phyloP scores from a whole-genome alignment of 1,140 invertebrate genomes.

The Trissolcus basalis region DNA sequence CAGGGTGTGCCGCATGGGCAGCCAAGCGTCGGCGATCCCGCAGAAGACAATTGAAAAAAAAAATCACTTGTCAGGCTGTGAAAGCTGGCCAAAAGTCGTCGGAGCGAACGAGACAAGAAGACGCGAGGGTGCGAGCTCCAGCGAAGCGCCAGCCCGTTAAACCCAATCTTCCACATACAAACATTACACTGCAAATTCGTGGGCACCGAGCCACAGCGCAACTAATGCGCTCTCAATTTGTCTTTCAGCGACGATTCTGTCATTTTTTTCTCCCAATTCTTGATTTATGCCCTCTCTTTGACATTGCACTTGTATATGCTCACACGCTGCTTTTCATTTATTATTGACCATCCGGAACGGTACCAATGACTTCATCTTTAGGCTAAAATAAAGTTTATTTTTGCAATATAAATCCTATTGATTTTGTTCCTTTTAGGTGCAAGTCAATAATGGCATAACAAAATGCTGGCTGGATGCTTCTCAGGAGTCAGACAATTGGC shows the following conservation, averaged over 20 bases:
- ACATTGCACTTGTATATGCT: slow-evolving; percentile 8
- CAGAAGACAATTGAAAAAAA: slow-evolving; percentile 72
- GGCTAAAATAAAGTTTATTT: background rate
- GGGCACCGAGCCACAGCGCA: slow-evolving; percentile 32
- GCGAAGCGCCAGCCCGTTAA: slow-evolving; percentile 67
- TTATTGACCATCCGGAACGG: slow-evolving; percentile 37
- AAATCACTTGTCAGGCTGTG: slow-evolving; percentile 74
- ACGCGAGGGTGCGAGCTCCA: slow-evolving; percentile 53
- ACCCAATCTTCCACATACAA: slow-evolving; percentile 68
- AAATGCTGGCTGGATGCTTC: slow-evolving; percentile 87
- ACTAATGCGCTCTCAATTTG: slow-evolving; percentile 57
- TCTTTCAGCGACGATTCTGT: slow-evolving; percentile 45
- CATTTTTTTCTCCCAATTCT: slow-evolving; percentile 41
- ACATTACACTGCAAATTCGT: slow-evolving; percentile 52
- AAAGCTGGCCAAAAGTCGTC: slow-evolving; percentile 62
- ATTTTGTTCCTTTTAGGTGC: slow-evolving; percentile 78
- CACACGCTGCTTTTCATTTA: slow-evolving; percentile 16
- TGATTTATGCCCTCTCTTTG: slow-evolving; percentile 36
- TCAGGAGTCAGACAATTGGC: slow-evolving; percentile 85
- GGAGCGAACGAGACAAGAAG: slow-evolving; percentile 53
- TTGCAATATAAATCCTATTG: too few species aligned
- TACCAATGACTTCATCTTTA: slow-evolving; percentile 11
- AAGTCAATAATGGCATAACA: slow-evolving; percentile 79
- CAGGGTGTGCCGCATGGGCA: slow-evolving; percentile 71
- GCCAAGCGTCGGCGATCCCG: slow-evolving; percentile 67